Conservation (phyloP, 2,113 vertebrate species). For the Xiphias gladius region DNA sequence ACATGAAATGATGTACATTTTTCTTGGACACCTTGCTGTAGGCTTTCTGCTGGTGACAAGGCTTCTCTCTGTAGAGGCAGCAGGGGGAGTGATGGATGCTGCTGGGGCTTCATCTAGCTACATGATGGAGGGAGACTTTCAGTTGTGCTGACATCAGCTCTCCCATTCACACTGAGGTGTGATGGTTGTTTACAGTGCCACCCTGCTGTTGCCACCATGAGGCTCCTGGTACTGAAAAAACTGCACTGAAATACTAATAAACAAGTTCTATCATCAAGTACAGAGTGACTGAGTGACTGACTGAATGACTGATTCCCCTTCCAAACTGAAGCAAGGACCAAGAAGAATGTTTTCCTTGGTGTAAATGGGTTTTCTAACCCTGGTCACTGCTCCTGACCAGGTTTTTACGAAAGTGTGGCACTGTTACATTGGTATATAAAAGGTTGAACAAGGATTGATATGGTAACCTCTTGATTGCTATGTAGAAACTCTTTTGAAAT, state of each 20-base stretch:
- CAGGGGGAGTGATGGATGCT: slow-evolving; percentile 79
- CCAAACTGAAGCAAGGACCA: slow-evolving; percentile 23
- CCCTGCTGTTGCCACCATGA: slow-evolving; percentile 59
- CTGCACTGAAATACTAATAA: slow-evolving; percentile 37
- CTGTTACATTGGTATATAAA: slow-evolving; percentile 1
- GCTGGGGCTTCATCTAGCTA: slow-evolving; percentile 74
- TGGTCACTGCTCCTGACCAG: background rate
- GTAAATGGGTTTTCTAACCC: slow-evolving; percentile 24
- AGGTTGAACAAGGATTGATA: background rate
- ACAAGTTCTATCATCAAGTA: slow-evolving; percentile 22
- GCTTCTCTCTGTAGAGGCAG: slow-evolving; percentile 61
- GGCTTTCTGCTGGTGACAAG: slow-evolving; percentile 47
- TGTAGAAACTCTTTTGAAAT: background rate
- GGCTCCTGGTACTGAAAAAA: slow-evolving; percentile 47
- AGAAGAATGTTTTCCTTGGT: background rate
- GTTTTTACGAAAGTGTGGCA: background rate
- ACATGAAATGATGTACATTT: slow-evolving; percentile 46
- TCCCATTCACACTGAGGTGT: slow-evolving; percentile 78
- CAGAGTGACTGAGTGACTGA: slow-evolving; percentile 46
- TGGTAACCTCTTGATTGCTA: background rate
- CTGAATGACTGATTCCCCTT: slow-evolving; percentile 35
- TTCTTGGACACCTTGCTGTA: slow-evolving; percentile 45
- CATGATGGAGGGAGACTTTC: slow-evolving; percentile 82
- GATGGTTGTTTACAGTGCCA: slow-evolving; percentile 82
- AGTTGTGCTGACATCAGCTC: slow-evolving; percentile 84